These are phyloP conservation scores for Centropyge bicolor DNA, from an alignment of 2,797 vertebrate species.

Conservation along the genomic window DNA sequence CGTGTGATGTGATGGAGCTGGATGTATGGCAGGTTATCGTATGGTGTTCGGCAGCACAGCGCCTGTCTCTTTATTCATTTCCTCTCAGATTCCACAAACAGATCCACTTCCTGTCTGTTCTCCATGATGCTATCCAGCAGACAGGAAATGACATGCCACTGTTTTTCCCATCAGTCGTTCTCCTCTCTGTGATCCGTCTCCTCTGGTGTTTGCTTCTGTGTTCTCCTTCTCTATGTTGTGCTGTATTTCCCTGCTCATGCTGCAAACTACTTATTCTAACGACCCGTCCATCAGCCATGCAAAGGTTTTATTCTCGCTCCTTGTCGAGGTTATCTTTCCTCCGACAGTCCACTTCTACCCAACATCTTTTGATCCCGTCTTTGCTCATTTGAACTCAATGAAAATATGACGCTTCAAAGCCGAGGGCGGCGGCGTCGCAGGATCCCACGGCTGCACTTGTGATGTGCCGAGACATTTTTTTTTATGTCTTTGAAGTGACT, in stretches of 20 bases:
- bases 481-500: constrained; percentile 54
- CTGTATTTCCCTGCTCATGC: constrained; percentile 15
- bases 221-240: background rate
- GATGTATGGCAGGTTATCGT: constrained; percentile 42
- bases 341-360: constrained; percentile 15
- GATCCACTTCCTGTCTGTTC: constrained; percentile 58
- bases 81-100: constrained; percentile 52
- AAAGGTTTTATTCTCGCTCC: constrained; percentile 21
- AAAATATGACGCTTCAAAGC: constrained; percentile 59
- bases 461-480: constrained; percentile 14
- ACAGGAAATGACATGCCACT: constrained; percentile 73
- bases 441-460: constrained; percentile 31
- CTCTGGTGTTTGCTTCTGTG: constrained; percentile 1
- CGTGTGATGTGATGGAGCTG: constrained; percentile 22
- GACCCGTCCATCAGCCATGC: constrained; percentile 22
- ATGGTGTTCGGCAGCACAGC: constrained; percentile 14
- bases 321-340: constrained; percentile 21
- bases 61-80: constrained; percentile 63
- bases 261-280: background rate
- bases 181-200: constrained; percentile 5
- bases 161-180: constrained; percentile 47
- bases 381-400: constrained; percentile 45
- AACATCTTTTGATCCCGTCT: constrained; percentile 35
- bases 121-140: constrained; percentile 59
- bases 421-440: constrained; percentile 1